Evolutionary conservation across 37 sponge, comb jelly and placozoan species (phyloP).

Genomic region (Agelas oroides): DNA sequence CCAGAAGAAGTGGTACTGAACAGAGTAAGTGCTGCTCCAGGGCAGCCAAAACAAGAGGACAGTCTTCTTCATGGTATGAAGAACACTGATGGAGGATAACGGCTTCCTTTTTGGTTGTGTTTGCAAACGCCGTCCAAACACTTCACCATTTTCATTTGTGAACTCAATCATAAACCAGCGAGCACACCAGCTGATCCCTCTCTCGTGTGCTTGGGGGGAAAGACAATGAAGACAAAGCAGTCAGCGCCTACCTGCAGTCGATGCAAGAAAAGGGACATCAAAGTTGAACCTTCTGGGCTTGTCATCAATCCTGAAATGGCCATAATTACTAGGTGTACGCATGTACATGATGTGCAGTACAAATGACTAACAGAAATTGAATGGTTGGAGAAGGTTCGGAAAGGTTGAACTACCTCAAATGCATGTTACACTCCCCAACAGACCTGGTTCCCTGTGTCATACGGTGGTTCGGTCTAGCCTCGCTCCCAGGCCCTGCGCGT

Average conservation of each 20-base stretch:
- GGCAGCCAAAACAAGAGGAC: background rate
- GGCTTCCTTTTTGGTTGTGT: constrained; percentile 29
- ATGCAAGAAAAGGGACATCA: background rate
- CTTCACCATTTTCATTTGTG: background rate
- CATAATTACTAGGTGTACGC: no score
- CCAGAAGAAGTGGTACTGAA: no score
- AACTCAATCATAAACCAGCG: background rate
- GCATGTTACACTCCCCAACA: no score
- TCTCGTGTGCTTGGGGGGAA: constrained; percentile 10
- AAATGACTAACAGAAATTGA: no score
- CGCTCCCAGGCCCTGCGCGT: no score
- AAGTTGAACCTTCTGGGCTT: constrained; percentile 11
- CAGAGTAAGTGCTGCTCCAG: no score
- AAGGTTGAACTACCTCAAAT: no score
- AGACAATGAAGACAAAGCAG: constrained; percentile 5
- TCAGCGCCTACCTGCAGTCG: background rate
- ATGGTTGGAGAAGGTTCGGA: no score
- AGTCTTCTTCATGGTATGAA: constrained; percentile 17
- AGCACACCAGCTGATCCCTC: background rate
- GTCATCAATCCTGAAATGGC: background rate
- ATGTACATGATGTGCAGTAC: no score
- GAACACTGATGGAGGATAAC: background rate
- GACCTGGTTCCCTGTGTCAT: no score
- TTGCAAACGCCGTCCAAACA: background rate
- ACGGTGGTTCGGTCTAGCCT: no score